Percentiles rank a stretch among this genome's conserved stretches.
phyloP scores from a whole-genome alignment of 2,888 invertebrate genomes.

The Platycheirus rosarum region DNA sequence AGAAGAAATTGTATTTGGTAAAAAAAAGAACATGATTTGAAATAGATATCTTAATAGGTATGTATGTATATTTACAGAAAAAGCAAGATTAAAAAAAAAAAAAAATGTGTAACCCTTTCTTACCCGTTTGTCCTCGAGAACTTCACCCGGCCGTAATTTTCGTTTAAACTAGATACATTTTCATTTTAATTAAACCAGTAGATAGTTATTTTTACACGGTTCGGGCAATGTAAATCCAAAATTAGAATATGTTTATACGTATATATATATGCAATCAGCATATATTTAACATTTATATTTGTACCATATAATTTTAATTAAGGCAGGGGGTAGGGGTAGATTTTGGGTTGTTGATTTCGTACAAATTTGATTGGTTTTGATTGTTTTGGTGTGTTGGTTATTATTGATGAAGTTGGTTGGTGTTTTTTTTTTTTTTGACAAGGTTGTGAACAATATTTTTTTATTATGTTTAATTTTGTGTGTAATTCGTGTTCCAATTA shows the following conservation, averaged over 20 bases:
- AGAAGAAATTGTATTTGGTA: conserved; percentile 26
- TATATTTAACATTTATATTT: too few relatives aligned
- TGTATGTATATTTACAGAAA: conserved; percentile 46
- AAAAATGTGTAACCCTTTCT: conserved; percentile 79
- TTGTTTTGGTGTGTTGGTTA: conserved; percentile 33
- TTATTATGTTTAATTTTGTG: conserved; percentile 50
- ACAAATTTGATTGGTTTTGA: conserved; percentile 8
- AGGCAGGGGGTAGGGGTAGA: conserved; percentile 15
- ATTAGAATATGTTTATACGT: conserved; percentile 3
- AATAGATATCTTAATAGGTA: conserved; percentile 16
- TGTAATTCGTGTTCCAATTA: conserved; percentile 61
- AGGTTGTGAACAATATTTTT: conserved; percentile 53
- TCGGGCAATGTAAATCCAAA: background rate
- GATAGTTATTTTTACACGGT: conserved; percentile 74
- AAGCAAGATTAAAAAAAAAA: conserved; percentile 19
- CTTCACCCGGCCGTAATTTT: conserved; percentile 95
- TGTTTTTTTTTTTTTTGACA: conserved; percentile 57
- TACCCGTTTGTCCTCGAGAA: conserved; percentile 97
- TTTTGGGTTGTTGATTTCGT: conserved; percentile 22
- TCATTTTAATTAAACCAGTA: conserved; percentile 19
- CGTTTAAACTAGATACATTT: conserved; percentile 69
- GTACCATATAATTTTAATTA: conserved; percentile 23
- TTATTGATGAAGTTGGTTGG: conserved; percentile 56
- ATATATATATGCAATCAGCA: conserved; percentile 11
- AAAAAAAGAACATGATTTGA: conserved; percentile 27